Evolutionary conservation across 2,797 vertebrate genomes (phyloP).

Genomic region (Perodicticus potto): DNA sequence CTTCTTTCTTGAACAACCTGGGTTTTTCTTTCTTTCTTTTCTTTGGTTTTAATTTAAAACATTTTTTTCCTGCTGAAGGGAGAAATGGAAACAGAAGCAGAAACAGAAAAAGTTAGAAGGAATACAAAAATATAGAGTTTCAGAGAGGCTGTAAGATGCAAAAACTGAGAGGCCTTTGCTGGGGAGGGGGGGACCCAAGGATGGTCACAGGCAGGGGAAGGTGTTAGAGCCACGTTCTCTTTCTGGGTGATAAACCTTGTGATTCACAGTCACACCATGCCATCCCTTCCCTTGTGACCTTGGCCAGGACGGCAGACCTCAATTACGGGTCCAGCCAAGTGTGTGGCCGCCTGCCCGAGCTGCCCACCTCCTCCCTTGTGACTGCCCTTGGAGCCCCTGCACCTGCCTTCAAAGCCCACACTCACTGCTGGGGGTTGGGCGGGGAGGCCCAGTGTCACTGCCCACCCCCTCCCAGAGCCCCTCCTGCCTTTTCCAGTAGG

Average conservation of each 20-base stretch:
- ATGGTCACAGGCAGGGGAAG: neutral
- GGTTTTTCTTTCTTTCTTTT: neutral
- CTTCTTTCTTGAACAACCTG: neutral
- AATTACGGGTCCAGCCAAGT: constrained; percentile 82
- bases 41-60: neutral
- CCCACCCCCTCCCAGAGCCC: neutral
- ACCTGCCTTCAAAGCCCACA: neutral
- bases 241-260: constrained; percentile 81
- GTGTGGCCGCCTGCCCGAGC: constrained; percentile 63
- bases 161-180: neutral
- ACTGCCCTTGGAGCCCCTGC: constrained; percentile 38
- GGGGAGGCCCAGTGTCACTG: neutral
- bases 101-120: neutral
- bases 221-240: constrained; percentile 53
- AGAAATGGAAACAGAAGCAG: constrained; percentile 27
- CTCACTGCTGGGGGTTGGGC: neutral
- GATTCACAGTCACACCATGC: constrained; percentile 68
- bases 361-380: constrained; percentile 35
- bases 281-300: constrained; percentile 78
- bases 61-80: constrained; percentile 48
- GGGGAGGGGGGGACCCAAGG: neutral
- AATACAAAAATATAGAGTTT: neutral
- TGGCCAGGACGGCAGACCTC: constrained; percentile 78
- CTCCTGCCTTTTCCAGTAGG: neutral
- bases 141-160: neutral